Conservation (phyloP, 2,797 vertebrate species). For the Chanos chanos region DNA sequence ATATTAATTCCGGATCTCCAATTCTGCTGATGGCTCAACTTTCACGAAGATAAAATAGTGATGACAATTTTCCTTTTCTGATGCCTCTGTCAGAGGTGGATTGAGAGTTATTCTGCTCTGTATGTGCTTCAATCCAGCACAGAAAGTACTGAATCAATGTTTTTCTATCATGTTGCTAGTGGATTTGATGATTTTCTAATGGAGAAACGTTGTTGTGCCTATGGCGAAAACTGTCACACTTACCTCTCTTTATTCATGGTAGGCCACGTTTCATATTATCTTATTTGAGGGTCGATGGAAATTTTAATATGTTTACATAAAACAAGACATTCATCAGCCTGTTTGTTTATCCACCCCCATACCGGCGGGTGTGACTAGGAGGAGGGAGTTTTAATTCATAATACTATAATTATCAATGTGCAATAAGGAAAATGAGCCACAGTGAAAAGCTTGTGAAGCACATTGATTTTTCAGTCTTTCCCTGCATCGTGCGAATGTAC, state of each 20-base stretch:
- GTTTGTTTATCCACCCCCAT: conserved; percentile 38
- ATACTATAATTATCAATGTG: conserved; percentile 47
- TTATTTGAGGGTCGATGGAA: conserved; percentile 38
- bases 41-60: conserved; percentile 73
- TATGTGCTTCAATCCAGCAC: conserved; percentile 22
- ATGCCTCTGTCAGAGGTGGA: conserved; percentile 58
- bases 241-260: conserved; percentile 40
- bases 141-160: conserved; percentile 11
- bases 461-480: conserved; percentile 35
- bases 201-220: conserved; percentile 35
- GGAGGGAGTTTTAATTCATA: conserved; percentile 37
- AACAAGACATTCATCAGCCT: conserved; percentile 50
- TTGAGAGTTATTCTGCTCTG: conserved; percentile 49
- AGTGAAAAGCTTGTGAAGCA: conserved; percentile 41
- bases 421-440: conserved; percentile 61
- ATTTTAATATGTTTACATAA: conserved; percentile 51
- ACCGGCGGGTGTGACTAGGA: conserved; percentile 6
- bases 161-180: conserved; percentile 4
- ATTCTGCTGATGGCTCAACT: conserved; percentile 68
- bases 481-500: conserved; percentile 32
- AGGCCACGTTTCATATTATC: conserved; percentile 40
- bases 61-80: conserved; percentile 71
- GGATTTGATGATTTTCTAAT: conserved; percentile 36
- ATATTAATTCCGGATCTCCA: conserved; percentile 66
- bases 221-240: conserved; percentile 35